phyloP scores from a whole-genome alignment of 2,113 vertebrate genomes.

The Parus major region DNA sequence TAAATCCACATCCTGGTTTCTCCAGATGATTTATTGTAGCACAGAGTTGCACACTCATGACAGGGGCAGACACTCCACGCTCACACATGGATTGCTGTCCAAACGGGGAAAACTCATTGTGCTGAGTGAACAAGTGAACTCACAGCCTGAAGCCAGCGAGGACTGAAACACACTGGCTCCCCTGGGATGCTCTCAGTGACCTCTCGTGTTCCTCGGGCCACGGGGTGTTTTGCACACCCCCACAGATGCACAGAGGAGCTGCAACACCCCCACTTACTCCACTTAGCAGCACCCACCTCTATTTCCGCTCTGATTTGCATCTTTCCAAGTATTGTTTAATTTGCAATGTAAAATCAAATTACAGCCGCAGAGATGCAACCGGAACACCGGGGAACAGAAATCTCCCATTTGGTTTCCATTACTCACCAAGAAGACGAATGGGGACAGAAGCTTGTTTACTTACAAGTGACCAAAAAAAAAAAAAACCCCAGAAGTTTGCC shows the following conservation, averaged over 20 bases:
- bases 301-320: conserved; percentile 24
- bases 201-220: background rate
- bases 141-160: background rate
- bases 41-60: background rate
- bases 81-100: background rate
- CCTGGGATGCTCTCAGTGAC: background rate
- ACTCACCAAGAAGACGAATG: background rate
- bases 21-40: background rate
- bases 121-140: background rate
- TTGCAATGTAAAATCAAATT: conserved; percentile 48
- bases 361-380: background rate
- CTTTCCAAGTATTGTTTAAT: conserved; percentile 42
- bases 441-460: background rate
- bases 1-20: background rate
- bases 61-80: background rate
- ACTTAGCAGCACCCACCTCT: background rate
- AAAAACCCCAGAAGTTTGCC: background rate
- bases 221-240: background rate
- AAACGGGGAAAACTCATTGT: background rate
- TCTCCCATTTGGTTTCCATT: background rate
- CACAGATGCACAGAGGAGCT: background rate
- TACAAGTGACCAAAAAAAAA: background rate
- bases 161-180: background rate
- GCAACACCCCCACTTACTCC: background rate
- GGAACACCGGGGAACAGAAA: background rate